Conservation (phyloP, 2,113 vertebrate species). For the Leptobrachium leishanense region DNA sequence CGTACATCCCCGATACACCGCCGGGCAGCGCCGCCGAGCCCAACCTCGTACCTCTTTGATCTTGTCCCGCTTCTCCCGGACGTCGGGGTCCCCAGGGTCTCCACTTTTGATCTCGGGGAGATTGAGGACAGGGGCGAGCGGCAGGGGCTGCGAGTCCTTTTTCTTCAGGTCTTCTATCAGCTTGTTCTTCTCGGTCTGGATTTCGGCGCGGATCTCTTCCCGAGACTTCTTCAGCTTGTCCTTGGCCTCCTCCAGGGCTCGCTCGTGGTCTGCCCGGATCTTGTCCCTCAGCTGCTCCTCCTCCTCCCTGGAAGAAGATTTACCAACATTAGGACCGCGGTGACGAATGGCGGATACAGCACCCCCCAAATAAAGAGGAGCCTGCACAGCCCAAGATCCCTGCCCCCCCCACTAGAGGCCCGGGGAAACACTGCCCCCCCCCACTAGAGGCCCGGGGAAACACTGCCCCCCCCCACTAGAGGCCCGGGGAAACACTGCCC, state of each 20-base stretch:
- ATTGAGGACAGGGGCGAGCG: constrained; percentile 88
- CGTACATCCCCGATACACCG: too few species aligned
- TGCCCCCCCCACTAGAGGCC: too few species aligned
- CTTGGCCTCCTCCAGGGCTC: constrained; percentile 94
- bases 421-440: too few species aligned
- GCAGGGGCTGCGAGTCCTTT: constrained; percentile 79
- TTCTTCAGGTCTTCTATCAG: constrained; percentile 86
- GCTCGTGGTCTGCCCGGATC: constrained; percentile 95
- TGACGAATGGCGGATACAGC: too few species aligned
- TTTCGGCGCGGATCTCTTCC: constrained; percentile 90
- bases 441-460: too few species aligned
- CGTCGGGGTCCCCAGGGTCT: constrained; percentile 82
- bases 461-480: too few species aligned
- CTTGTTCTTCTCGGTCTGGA: constrained; percentile 95
- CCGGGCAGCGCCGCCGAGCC: not conserved
- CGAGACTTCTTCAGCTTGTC: constrained; percentile 94
- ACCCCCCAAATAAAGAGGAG: too few species aligned
- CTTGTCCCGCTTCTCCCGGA: constrained; percentile 91
- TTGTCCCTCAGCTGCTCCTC: constrained; percentile 95
- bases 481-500: too few species aligned
- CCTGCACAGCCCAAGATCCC: too few species aligned
- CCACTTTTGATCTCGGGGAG: constrained; percentile 86
- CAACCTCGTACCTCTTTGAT: constrained; percentile 83
- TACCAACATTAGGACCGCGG: too few species aligned
- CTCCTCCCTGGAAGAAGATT: constrained; percentile 79